phyloP scores from a whole-genome alignment of 2,113 vertebrate genomes.

The Larimichthys crocea region DNA sequence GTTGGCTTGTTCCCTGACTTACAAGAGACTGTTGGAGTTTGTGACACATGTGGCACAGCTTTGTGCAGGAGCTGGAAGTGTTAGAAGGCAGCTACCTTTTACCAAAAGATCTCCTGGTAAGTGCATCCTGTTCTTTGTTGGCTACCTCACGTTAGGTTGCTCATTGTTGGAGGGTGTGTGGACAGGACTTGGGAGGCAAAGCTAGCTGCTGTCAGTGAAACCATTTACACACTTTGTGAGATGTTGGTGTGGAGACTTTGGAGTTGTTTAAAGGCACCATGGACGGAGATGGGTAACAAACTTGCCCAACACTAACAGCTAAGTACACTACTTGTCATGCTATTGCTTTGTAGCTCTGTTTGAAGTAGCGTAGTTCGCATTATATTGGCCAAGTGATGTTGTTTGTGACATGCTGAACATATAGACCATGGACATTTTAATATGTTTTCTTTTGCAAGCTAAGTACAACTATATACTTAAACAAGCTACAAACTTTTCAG shows the following conservation, averaged over 20 bases:
- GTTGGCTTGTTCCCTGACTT: background rate
- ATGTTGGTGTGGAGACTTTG: no score
- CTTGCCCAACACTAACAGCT: background rate
- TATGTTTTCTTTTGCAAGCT: background rate
- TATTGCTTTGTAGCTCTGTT: background rate
- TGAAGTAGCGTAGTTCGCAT: background rate
- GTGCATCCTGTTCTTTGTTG: background rate
- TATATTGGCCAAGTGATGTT: background rate
- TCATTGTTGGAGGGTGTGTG: background rate
- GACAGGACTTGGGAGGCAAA: background rate
- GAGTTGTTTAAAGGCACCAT: background rate
- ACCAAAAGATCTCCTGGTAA: background rate
- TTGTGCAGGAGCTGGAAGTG: background rate
- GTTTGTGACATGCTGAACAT: background rate
- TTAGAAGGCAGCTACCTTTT: no score
- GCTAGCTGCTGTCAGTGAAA: background rate
- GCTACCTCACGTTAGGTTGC: background rate
- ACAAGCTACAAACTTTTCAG: background rate
- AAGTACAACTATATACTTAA: background rate
- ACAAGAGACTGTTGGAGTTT: no score
- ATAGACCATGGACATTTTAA: background rate
- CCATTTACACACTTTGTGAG: no score
- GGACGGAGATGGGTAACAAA: background rate
- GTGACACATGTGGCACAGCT: background rate
- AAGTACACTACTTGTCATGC: no score